Percentiles rank a stretch among this genome's conserved stretches.
These are phyloP conservation scores for Ptychochromis oligacanthus DNA, from an alignment of 2,113 vertebrate species.

Conservation along the genomic window DNA sequence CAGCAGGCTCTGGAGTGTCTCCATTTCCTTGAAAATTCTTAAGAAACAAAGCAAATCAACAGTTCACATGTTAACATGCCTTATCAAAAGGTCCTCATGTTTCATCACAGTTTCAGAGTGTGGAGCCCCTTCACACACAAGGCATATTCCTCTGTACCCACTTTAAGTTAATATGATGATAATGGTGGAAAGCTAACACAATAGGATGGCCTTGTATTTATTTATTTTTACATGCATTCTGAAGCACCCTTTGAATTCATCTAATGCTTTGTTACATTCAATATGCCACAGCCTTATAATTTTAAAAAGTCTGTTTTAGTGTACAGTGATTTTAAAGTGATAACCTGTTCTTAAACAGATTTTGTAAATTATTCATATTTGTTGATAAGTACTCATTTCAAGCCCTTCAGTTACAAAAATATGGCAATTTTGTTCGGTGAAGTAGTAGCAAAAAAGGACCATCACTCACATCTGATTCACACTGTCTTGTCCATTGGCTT, in stretches of 20 bases:
- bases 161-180: too few species aligned
- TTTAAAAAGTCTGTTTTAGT: neutral
- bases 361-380: neutral
- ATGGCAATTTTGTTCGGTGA: neutral
- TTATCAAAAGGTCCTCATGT: slow-evolving; percentile 6
- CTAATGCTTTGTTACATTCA: neutral
- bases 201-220: neutral
- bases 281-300: neutral
- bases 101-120: neutral
- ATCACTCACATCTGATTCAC: slow-evolving; percentile 78
- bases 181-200: too few species aligned
- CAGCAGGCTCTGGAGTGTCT: slow-evolving; percentile 61
- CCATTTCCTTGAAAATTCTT: slow-evolving; percentile 74
- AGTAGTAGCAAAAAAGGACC: neutral
- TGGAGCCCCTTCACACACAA: too few species aligned
- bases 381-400: neutral
- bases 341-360: neutral
- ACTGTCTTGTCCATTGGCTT: slow-evolving; percentile 40
- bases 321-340: neutral
- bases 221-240: neutral
- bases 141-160: too few species aligned
- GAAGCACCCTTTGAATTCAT: neutral
- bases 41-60: slow-evolving; percentile 30
- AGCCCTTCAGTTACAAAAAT: neutral
- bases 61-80: neutral